These are phyloP conservation scores for Atopsyche davidsoni DNA, from an alignment of 1,140 invertebrate species.

Conservation along the genomic window DNA sequence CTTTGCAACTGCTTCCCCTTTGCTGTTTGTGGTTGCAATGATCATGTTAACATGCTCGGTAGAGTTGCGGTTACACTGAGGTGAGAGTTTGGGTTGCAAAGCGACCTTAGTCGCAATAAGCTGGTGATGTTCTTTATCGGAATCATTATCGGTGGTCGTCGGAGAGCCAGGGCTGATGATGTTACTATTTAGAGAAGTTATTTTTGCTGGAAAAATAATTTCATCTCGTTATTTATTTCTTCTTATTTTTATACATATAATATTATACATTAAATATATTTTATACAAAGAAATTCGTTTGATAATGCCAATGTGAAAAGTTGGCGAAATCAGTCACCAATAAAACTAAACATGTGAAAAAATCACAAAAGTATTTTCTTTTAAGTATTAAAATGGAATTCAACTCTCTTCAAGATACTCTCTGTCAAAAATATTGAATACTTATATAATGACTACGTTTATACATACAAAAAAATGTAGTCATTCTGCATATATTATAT, in stretches of 20 bases:
- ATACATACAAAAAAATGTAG: slow-evolving; percentile 3
- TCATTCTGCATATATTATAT: not conserved
- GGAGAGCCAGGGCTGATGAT: slow-evolving; percentile 42
- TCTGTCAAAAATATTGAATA: too few species aligned
- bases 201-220: slow-evolving; percentile 33
- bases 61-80: slow-evolving; percentile 28
- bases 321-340: too few species aligned
- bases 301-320: too few species aligned
- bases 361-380: too few species aligned
- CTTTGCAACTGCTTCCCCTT: slow-evolving; percentile 44
- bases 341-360: too few species aligned
- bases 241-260: too few species aligned
- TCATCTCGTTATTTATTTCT: too few species aligned
- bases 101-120: slow-evolving; percentile 14
- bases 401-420: too few species aligned
- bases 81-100: slow-evolving; percentile 15
- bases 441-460: not conserved
- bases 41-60: slow-evolving; percentile 32
- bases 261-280: slow-evolving; percentile 2
- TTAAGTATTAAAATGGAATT: too few species aligned
- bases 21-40: slow-evolving; percentile 48
- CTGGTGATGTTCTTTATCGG: slow-evolving; percentile 26
- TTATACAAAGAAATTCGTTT: not conserved
- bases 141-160: slow-evolving; percentile 27
- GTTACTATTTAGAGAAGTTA: slow-evolving; percentile 48